phyloP scores from a whole-genome alignment of 2,113 vertebrate genomes.

The Monopterus albus region DNA sequence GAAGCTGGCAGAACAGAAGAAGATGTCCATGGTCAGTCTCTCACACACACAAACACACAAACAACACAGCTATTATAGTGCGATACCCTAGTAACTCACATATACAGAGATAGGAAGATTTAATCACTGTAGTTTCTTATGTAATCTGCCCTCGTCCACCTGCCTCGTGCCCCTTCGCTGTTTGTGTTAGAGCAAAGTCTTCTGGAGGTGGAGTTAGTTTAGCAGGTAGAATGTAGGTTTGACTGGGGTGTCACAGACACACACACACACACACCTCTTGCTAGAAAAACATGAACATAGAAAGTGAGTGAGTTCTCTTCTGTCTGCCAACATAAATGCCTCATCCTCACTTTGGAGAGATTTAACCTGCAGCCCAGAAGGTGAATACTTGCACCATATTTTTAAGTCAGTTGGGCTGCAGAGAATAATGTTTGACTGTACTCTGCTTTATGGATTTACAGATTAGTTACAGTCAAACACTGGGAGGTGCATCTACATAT shows the following conservation, averaged over 20 bases:
- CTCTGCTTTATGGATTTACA: not conserved
- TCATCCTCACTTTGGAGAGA: not conserved
- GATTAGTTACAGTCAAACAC: not conserved
- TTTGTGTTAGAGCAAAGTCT: not conserved
- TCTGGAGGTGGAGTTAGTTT: not conserved
- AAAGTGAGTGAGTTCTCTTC: not conserved
- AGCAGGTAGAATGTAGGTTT: not conserved
- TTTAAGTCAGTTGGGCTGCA: slow-evolving; percentile 8
- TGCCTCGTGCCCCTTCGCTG: slow-evolving; percentile 2
- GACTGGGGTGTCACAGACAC: not conserved
- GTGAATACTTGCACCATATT: not conserved
- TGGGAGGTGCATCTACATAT: not conserved
- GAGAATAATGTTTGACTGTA: not conserved
- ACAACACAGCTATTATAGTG: not conserved
- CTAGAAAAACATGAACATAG: not conserved
- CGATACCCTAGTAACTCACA: no score
- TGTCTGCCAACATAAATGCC: not conserved
- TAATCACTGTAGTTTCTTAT: not conserved
- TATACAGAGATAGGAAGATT: not conserved
- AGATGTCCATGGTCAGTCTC: slow-evolving; percentile 91
- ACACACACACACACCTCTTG: no score
- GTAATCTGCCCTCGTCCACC: not conserved
- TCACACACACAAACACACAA: not conserved
- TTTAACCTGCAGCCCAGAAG: not conserved
- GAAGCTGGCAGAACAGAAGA: slow-evolving; percentile 93